A percentile compares a stretch with the other conserved stretches of the same genome.
Conservation (phyloP, 2,797 vertebrate species). For the Pangasius mekongensis region DNA sequence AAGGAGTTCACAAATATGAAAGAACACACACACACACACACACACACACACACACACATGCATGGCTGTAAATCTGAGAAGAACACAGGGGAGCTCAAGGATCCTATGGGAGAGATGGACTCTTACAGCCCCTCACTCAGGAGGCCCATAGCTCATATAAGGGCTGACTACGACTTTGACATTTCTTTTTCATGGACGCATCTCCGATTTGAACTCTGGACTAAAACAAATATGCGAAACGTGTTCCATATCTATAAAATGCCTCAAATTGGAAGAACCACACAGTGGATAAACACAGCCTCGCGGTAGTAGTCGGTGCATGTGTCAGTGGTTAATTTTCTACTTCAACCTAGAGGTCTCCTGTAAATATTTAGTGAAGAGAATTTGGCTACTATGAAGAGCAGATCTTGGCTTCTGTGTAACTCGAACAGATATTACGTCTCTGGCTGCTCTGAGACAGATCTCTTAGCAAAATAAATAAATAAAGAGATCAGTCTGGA, state of each 20-base stretch:
- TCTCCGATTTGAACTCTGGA: slow-evolving; percentile 32
- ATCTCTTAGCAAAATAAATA: background rate
- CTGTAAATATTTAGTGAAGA: slow-evolving; percentile 76
- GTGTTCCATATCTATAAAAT: slow-evolving; percentile 6
- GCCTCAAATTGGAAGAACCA: background rate
- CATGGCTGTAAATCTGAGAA: slow-evolving; percentile 79
- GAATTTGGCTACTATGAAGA: slow-evolving; percentile 69
- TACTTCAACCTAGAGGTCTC: slow-evolving; percentile 68
- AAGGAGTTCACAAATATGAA: slow-evolving; percentile 79
- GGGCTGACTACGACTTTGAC: slow-evolving; percentile 10
- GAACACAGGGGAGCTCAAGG: slow-evolving; percentile 63
- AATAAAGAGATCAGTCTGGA: background rate
- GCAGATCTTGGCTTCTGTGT: slow-evolving; percentile 1
- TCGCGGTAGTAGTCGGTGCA: slow-evolving; percentile 40
- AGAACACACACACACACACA: slow-evolving; percentile 74
- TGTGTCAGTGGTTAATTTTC: slow-evolving; percentile 65
- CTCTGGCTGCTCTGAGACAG: background rate
- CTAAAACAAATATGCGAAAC: slow-evolving; percentile 17
- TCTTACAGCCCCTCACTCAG: slow-evolving; percentile 25
- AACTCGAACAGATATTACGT: background rate
- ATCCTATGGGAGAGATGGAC: slow-evolving; percentile 56
- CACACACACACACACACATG: slow-evolving; percentile 78
- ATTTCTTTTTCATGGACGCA: slow-evolving; percentile 30
- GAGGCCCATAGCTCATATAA: slow-evolving; percentile 43
- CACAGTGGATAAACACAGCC: slow-evolving; percentile 21